These are phyloP conservation scores for Cephalopachus bancanus DNA, from an alignment of 2,797 vertebrate genomes.

Conservation along the genomic window DNA sequence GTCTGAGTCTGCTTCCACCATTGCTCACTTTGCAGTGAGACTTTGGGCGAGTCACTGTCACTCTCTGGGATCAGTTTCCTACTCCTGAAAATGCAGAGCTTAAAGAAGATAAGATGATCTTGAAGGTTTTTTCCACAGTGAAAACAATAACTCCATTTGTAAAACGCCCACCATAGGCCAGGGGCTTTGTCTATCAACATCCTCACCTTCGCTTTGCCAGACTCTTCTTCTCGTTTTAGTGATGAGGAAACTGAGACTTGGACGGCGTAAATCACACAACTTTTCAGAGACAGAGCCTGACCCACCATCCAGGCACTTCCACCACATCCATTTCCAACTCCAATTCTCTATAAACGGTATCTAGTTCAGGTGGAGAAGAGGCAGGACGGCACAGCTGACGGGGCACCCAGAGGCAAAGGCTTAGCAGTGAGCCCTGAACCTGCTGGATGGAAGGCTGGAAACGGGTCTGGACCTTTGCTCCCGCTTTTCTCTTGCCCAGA, in stretches of 20 bases:
- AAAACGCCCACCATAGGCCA: background rate
- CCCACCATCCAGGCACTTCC: background rate
- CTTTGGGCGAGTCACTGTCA: background rate
- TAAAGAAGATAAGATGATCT: background rate
- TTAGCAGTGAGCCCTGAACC: background rate
- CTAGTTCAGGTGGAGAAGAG: background rate
- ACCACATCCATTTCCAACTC: background rate
- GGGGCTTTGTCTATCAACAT: background rate
- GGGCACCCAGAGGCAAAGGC: background rate
- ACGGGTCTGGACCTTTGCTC: background rate
- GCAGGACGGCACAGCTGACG: background rate
- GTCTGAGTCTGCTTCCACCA: background rate
- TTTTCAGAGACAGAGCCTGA: background rate
- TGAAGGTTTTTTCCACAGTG: background rate
- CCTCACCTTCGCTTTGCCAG: background rate
- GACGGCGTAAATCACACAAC: background rate
- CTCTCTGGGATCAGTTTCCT: background rate
- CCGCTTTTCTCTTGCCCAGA: background rate
- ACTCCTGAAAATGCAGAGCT: background rate
- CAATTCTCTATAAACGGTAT: background rate
- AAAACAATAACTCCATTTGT: background rate
- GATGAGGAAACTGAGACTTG: conserved; percentile 14
- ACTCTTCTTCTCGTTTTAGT: background rate
- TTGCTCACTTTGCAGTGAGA: background rate
- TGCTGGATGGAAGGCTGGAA: background rate